Conservation (phyloP, 2,797 vertebrate genomes). For the Micropoecilia bifurca region DNA sequence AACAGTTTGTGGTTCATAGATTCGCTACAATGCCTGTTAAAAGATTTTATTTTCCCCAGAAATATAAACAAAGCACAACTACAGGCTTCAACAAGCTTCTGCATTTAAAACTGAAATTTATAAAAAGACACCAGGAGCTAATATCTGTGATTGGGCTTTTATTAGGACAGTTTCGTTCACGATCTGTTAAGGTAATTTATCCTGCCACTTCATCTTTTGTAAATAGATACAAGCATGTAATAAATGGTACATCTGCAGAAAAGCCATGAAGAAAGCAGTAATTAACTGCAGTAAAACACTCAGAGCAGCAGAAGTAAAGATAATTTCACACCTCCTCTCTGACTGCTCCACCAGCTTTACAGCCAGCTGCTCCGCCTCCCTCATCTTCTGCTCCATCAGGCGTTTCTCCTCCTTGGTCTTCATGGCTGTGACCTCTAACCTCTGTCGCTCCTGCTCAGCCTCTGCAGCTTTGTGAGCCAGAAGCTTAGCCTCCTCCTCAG, state of each 20-base stretch:
- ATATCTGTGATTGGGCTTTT: background rate
- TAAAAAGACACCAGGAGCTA: background rate
- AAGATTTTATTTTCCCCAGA: background rate
- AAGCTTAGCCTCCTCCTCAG: conserved; percentile 93
- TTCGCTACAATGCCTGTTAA: background rate
- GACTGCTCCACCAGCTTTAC: conserved; percentile 94
- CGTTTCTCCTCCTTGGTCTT: conserved; percentile 94
- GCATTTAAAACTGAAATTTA: background rate
- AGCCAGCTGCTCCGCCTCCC: conserved; percentile 91
- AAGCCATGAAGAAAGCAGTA: background rate
- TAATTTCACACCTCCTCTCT: conserved; percentile 84
- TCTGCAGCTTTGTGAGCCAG: conserved; percentile 94
- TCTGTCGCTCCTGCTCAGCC: conserved; percentile 91
- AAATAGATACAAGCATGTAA: background rate
- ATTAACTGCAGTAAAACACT: conserved; percentile 9
- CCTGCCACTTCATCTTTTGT: background rate
- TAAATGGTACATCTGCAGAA: background rate
- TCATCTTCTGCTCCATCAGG: conserved; percentile 96
- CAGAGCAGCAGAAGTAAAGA: background rate
- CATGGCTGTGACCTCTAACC: conserved; percentile 90
- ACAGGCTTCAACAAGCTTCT: background rate
- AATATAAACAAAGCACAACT: background rate
- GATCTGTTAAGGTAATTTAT: conserved; percentile 2
- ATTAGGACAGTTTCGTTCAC: background rate
- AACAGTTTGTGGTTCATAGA: background rate